Evolutionary conservation across 2,113 vertebrate genomes (phyloP), one percentile per base, ranked within the genome.

Genomic region (Nothobranchius furzeri): DNA sequence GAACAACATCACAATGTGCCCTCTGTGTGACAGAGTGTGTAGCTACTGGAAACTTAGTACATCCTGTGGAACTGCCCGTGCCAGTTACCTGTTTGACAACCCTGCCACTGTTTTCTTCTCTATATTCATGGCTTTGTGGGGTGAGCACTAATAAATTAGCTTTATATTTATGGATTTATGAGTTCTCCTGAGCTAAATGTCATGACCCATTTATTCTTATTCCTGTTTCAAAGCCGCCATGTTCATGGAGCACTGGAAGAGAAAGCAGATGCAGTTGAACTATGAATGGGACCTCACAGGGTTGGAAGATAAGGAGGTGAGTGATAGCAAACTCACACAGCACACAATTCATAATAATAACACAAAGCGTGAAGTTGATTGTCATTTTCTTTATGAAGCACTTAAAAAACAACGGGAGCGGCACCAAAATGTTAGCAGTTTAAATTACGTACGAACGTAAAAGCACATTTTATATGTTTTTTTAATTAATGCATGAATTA

Each of bases 161-260:
- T 45, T 35, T 30, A 30, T 30, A 53, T 37, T n/a, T 12, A 61
- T 51, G 8, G 14, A 47, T 43, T 35, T 1, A 9, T 47, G 13
- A 60, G 9, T 9, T n/a, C 24, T 11, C 1, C 59, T 15, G 9
- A 47, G 45, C 6, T 46, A 8, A 14, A 47, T 12, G 7, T 14
- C 6, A 1, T 30, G 15, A 5, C 8, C n/a, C 2, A 55, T 13
- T 5, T 42, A 13, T 35, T 14, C 7, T 53, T 60, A 2, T 51
- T 8, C 56, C 5, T 92, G 45, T 15, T 63, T 68, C 70, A 12
- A 84, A 99, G 98, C 98, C 14, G 97, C 98, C 76, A 98, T 97
- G 86, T 99, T 99, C 89, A 98, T 99, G 98, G 98, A 99, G 72
- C 96, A 99, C 82, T 99, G 98, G 98, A 99, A 99, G 76, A 93